phyloP scores from a whole-genome alignment of 2,888 invertebrate genomes.

The Hofmannophila pseudospretella region DNA sequence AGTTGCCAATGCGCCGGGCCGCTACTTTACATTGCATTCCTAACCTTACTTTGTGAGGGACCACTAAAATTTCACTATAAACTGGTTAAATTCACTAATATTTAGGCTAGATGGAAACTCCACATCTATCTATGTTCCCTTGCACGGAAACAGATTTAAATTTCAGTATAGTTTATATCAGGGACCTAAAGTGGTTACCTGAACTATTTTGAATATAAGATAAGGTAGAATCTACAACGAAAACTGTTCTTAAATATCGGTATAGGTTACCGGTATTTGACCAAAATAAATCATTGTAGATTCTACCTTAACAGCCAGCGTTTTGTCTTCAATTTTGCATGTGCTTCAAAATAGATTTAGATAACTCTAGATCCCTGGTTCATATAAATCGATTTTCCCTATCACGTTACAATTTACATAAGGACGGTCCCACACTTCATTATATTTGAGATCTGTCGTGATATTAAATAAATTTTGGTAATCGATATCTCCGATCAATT shows the following conservation, averaged over 20 bases:
- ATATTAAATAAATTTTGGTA: constrained; percentile 51
- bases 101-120: constrained; percentile 58
- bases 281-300: no score
- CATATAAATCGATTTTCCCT: constrained; percentile 54
- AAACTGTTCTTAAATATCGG: no score
- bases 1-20: constrained; percentile 59
- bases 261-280: no score
- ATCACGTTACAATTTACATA: constrained; percentile 64
- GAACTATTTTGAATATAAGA: no score
- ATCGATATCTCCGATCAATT: constrained; percentile 47
- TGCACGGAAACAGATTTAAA: constrained; percentile 29
- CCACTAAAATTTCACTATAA: constrained; percentile 60
- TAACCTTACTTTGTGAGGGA: constrained; percentile 50
- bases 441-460: constrained; percentile 65
- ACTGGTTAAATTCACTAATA: constrained; percentile 61
- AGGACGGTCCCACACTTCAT: constrained; percentile 75
- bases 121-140: constrained; percentile 38
- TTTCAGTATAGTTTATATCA: constrained; percentile 16
- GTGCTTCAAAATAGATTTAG: no score
- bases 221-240: no score
- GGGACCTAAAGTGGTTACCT: no score
- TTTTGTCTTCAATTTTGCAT: no score
- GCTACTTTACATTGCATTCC: constrained; percentile 39
- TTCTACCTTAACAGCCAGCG: no score
- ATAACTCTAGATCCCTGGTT: no score